Evolutionary conservation across 2,113 vertebrate genomes (phyloP).

Genomic region (Danionella cerebrum): DNA sequence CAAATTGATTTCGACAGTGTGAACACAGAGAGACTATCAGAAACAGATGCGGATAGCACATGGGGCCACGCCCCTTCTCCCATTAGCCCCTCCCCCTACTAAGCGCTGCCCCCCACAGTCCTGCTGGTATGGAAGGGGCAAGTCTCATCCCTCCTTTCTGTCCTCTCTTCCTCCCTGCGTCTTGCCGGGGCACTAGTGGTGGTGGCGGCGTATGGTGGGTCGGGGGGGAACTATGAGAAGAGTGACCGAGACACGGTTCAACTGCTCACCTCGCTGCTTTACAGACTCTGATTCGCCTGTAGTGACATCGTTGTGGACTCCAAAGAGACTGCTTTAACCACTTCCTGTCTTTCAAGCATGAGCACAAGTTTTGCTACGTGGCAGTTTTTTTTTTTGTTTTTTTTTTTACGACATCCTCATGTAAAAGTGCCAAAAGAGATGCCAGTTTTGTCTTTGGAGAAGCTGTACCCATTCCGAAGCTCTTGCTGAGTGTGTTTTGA

Average conservation of each 20-base stretch:
- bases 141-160: slow-evolving; percentile 50
- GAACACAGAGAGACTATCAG: slow-evolving; percentile 82
- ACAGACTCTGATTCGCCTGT: slow-evolving; percentile 63
- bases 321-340: slow-evolving; percentile 64
- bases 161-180: slow-evolving; percentile 64
- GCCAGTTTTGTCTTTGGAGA: slow-evolving; percentile 43
- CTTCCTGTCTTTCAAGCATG: slow-evolving; percentile 70
- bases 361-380: slow-evolving; percentile 51
- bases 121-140: slow-evolving; percentile 37
- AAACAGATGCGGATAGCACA: slow-evolving; percentile 74
- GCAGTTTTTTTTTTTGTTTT: no score
- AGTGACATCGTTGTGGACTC: slow-evolving; percentile 56
- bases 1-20: slow-evolving; percentile 99
- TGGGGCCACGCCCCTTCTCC: slow-evolving; percentile 46
- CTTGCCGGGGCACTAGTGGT: slow-evolving; percentile 57
- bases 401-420: slow-evolving; percentile 64
- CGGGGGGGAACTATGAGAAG: slow-evolving; percentile 65
- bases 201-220: slow-evolving; percentile 71
- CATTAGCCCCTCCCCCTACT: slow-evolving; percentile 17
- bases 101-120: slow-evolving; percentile 10
- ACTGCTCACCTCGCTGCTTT: slow-evolving; percentile 64
- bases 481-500: slow-evolving; percentile 51
- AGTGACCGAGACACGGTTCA: slow-evolving; percentile 59
- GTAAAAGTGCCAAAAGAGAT: slow-evolving; percentile 67
- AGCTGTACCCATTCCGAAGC: slow-evolving; percentile 36